Evolutionary conservation across 2,888 invertebrate genomes (phyloP).

Genomic region (Fragum whitleyi): DNA sequence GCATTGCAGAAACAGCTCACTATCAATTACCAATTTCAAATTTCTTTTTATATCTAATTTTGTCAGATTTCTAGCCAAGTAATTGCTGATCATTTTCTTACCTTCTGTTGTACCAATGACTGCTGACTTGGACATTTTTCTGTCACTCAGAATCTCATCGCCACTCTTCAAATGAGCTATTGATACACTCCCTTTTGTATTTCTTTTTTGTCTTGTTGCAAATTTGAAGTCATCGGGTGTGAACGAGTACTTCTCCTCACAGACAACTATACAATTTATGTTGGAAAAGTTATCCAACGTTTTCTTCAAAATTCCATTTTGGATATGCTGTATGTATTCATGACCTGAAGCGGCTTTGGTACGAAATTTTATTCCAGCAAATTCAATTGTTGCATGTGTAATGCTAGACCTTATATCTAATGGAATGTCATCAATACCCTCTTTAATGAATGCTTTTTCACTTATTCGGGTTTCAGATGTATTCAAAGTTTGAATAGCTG

Average conservation of each 20-base stretch:
- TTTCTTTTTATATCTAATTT: constrained; percentile 22
- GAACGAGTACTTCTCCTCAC: constrained; percentile 45
- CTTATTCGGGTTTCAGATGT: background rate
- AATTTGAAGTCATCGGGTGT: constrained; percentile 48
- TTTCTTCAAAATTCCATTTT: too few relatives aligned
- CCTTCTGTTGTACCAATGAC: background rate
- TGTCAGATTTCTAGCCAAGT: constrained; percentile 33
- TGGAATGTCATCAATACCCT: background rate
- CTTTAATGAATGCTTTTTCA: background rate
- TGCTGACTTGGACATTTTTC: constrained; percentile 2
- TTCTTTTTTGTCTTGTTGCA: background rate
- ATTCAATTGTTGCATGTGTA: constrained; percentile 35
- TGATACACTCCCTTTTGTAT: background rate
- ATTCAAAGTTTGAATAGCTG: background rate
- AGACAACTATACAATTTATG: constrained; percentile 26
- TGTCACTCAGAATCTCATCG: constrained; percentile 5
- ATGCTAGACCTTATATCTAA: background rate
- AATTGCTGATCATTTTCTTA: constrained; percentile 42
- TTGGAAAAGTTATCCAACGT: too few relatives aligned
- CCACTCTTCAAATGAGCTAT: constrained; percentile 19
- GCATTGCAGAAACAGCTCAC: constrained; percentile 6
- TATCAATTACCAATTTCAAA: background rate
- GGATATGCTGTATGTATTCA: constrained; percentile 30
- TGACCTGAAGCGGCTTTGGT: constrained; percentile 38
- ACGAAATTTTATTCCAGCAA: constrained; percentile 53